Conservation (phyloP, 2,888 invertebrate species). For the Lasioglossum morio region DNA sequence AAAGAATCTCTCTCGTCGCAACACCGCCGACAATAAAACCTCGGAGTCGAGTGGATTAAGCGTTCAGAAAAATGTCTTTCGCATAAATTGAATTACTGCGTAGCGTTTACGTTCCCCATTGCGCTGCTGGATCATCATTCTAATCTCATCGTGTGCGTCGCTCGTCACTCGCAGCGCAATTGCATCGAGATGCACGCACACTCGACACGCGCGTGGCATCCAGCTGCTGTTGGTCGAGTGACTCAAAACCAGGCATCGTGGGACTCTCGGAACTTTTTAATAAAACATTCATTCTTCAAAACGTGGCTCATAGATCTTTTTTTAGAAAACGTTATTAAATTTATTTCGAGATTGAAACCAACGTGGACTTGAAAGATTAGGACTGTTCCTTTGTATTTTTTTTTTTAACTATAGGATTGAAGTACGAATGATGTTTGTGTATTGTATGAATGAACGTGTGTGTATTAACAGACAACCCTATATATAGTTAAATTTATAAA, state of each 20-base stretch:
- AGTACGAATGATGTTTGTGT: too few relatives aligned
- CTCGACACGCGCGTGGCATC: conserved; percentile 4
- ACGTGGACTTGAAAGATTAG: not conserved
- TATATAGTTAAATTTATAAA: too few relatives aligned
- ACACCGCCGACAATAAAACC: not conserved
- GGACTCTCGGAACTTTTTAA: not conserved
- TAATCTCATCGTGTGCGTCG: conserved; percentile 14
- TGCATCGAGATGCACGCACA: not conserved
- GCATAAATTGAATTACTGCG: not conserved
- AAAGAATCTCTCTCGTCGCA: not conserved
- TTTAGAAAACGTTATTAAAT: not conserved
- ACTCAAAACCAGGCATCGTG: conserved; percentile 33
- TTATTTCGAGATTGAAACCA: not conserved
- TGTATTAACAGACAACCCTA: too few relatives aligned
- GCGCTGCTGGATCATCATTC: conserved; percentile 19
- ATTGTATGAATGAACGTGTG: too few relatives aligned
- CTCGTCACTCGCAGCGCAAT: conserved; percentile 34
- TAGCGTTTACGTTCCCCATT: not conserved
- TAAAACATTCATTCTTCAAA: not conserved
- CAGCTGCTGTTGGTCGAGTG: conserved; percentile 15
- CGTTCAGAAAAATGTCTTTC: not conserved
- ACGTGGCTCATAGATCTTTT: not conserved
- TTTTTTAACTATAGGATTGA: too few relatives aligned
- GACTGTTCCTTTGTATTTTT: not conserved
- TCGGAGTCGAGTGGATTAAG: conserved; percentile 7